Evolutionary conservation across 2,113 vertebrate species (phyloP).

Genomic region (Cervus canadensis): DNA sequence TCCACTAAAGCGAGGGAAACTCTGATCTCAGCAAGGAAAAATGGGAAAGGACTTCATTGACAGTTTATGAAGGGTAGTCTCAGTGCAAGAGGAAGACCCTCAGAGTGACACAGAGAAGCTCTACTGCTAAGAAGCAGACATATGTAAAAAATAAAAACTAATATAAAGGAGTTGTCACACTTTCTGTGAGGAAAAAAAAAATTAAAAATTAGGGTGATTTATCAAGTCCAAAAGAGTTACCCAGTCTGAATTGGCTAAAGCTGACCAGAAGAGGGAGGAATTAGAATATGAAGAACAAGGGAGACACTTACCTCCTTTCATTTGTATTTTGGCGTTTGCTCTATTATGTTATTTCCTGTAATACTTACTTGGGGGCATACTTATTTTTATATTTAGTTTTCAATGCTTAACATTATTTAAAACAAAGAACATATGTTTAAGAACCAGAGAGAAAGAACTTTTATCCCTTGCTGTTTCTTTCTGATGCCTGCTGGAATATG

Average conservation of each 20-base stretch:
- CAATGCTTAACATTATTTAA: slow-evolving; percentile 8
- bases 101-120: background rate
- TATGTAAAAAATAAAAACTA: background rate
- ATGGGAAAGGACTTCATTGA: background rate
- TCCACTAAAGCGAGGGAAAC: background rate
- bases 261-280: background rate
- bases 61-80: background rate
- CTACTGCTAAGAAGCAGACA: background rate
- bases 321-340: background rate
- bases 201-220: background rate
- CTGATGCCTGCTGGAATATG: background rate
- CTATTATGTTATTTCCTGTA: background rate
- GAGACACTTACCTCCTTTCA: slow-evolving; percentile 36
- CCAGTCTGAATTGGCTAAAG: background rate
- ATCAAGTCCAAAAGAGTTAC: background rate
- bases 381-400: slow-evolving; percentile 44
- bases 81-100: background rate
- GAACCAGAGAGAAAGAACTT: background rate
- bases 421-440: background rate
- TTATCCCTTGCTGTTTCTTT: background rate
- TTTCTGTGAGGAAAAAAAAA: background rate
- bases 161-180: background rate
- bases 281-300: background rate
- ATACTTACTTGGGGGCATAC: background rate
- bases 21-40: background rate